Base-by-base conservation (phyloP, 1,140 invertebrate species). In the Drosophila chauvacae region DNA sequence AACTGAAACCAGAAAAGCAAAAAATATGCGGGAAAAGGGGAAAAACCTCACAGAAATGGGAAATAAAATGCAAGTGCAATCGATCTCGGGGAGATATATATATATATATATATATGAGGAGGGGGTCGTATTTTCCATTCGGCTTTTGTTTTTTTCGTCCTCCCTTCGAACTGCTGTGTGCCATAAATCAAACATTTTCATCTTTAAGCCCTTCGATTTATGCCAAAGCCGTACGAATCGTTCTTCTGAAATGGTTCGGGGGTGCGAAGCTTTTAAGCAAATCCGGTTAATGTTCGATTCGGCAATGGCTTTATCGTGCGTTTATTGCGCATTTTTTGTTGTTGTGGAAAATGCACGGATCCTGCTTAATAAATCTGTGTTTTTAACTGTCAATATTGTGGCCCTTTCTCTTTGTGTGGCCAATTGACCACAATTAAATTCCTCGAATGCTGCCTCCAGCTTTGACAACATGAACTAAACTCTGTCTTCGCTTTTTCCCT, bases 141-240 rank as follows among this genome's bases (percentile, higher is more conserved):
- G 9, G 45, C 28, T 65, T 66, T 56, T 56, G 53, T 55, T 37
- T 50, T 66, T 47, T 47, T 48, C 13, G 10, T 14, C 14, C 13
- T 18, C 57, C 37, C 64, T 61, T 20, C 59, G 47, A 18, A 14
- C 60, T 51, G 45, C 14, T 33, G 26, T 33, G 50, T 39, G 66
- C 68, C 66, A 72, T 72, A 72, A 72, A 71, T 72, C 66, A 72
- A 37, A 60, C 23, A 71, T 71, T 51, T 71, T 37, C 65, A 59
- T 42, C 53, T 51, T 50, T 71, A 73, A 73, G 37, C 68, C 66
- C 20, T 59, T 51, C 16, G 70, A 55, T 51, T 71, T 59, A 60
- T 42, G 44, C 66, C 35, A 72, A 59, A 72, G 37, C 66, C 11
- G 7, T 23, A 42, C 65, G 58, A 69, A 65, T 51, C 37, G 61